Base-by-base conservation (phyloP, 2,888 invertebrate genomes). In the Ennomos erosarius region DNA sequence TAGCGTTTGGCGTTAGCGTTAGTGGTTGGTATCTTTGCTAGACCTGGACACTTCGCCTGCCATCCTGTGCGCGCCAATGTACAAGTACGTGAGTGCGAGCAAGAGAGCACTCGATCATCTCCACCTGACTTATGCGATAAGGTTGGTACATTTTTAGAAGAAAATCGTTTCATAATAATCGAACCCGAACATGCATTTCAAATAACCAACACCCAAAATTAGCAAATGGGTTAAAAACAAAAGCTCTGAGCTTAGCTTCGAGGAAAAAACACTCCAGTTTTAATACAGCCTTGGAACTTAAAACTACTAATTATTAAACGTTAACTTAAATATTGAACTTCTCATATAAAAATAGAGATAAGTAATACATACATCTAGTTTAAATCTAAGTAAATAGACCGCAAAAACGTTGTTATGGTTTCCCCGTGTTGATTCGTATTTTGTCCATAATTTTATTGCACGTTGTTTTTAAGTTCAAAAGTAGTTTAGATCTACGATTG, bases 201-300 rank as follows among this genome's bases (percentile, higher is more conserved):
- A 38, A 1, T 9, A 40, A 40, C 9, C 12, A 40, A 26, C 26
- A 44, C 33, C 33, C 33, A 46, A 36, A 75, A 75, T 71, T 70
- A 65, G 67, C 69, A 83, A 77, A 71, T 72, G 56, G 5, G 43
- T n/a, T 48, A 8, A 50, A 51, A 49, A 78, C 62, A 68, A 69
- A 74, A 70, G 26, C 6, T 71, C 75, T 72, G 73, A 78, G 76
- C 71, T 78, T 76, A 68, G 67, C 71, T 75, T 75, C 62, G 77
- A 74, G 76, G 71, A 80, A 85, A 84, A 87, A 88, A 90, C 82
- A 89, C 88, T 86, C 88, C 88, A 44, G 53, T 78, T 80, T 75
- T 88, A 90, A 90, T 91, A 92, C 92, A 92, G 92, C 91, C 92
- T 90, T 91, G 90, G 87, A 88, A 82, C 88, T 90, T 91, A 91